These are phyloP conservation scores for Drosophila nikananu DNA, from an alignment of 1,140 invertebrate genomes.

Conservation along the genomic window DNA sequence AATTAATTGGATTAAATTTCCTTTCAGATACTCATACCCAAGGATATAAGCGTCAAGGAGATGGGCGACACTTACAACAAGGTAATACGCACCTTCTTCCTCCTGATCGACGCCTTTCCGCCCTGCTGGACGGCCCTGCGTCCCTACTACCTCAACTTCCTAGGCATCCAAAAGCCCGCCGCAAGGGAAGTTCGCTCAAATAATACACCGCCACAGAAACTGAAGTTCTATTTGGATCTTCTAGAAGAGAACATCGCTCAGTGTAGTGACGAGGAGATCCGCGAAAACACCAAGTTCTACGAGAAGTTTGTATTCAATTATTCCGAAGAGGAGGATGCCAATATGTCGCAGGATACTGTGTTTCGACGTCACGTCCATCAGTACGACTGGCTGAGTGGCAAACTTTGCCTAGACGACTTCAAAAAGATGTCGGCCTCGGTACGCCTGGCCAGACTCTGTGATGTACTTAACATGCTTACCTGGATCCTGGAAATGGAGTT, in stretches of 20 bases:
- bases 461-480: conserved; percentile 58
- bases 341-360: conserved; percentile 49
- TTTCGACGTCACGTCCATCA: conserved; percentile 58
- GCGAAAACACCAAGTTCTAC: conserved; percentile 26
- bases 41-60: conserved; percentile 38
- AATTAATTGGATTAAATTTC: background rate
- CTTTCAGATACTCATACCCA: conserved; percentile 53
- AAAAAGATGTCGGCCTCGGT: conserved; percentile 52
- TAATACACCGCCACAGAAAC: conserved; percentile 30
- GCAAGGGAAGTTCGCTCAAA: background rate
- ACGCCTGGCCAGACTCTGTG: conserved; percentile 53
- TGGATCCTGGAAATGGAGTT: conserved; percentile 64
- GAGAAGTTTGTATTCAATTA: conserved; percentile 36
- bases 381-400: conserved; percentile 67
- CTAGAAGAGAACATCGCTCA: conserved; percentile 48
- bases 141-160: conserved; percentile 63
- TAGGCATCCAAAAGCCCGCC: conserved; percentile 26
- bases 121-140: conserved; percentile 70
- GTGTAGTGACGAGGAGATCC: conserved; percentile 50
- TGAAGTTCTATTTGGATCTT: conserved; percentile 53
- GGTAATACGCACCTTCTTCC: conserved; percentile 45
- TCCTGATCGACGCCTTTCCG: conserved; percentile 65
- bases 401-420: conserved; percentile 64
- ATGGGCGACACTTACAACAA: conserved; percentile 51
- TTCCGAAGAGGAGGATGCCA: conserved; percentile 46